Base-by-base conservation (phyloP, 2,888 invertebrate species). In the Asteroscopus sphinx region DNA sequence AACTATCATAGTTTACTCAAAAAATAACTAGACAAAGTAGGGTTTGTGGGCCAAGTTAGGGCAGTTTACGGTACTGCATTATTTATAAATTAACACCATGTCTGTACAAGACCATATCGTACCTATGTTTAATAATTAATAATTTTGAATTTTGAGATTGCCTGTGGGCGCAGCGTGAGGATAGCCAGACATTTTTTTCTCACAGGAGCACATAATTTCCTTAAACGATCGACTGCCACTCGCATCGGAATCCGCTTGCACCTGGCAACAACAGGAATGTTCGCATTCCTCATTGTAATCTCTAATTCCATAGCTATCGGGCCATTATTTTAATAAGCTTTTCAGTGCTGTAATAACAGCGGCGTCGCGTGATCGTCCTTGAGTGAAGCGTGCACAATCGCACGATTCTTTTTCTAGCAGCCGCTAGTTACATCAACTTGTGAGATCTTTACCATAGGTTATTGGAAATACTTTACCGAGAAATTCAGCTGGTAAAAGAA, bases 331-430 rank as follows among this genome's bases (percentile, higher is more conserved):
- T 88, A 89, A 89, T 88, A 83, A 85, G 84, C 75, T 87, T 87
- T 88, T 87, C 82, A 82, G 78, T 74, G 71, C 72, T 77, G 74
- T 83, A 85, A 83, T 87, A 76, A 79, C 56, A 77, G 74, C 54
- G 74, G 59, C 68, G 74, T 86, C 79, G 87, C 89, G 87, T 89
- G 89, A 82, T 82, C 83, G 89, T 88, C 91, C 91, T 90, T 90
- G 89, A 70, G 64, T 40, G 63, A 78, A 78, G 84, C 91, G 88
- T 89, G 90, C 85, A 73, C 77, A 58, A 76, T 76, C 73, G 87
- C 90, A 89, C 89, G 89, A 87, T 80, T 88, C 73, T 87, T 89
- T 76, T 71, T 74, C 74, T 70, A 69, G 55, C 56, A 63, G 64
- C 65, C 56, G 36, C 62, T 65, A 66, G 74, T 83, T 82, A 79